phyloP scores from a whole-genome alignment of 2,797 vertebrate genomes.

The Molossus alvarezi region DNA sequence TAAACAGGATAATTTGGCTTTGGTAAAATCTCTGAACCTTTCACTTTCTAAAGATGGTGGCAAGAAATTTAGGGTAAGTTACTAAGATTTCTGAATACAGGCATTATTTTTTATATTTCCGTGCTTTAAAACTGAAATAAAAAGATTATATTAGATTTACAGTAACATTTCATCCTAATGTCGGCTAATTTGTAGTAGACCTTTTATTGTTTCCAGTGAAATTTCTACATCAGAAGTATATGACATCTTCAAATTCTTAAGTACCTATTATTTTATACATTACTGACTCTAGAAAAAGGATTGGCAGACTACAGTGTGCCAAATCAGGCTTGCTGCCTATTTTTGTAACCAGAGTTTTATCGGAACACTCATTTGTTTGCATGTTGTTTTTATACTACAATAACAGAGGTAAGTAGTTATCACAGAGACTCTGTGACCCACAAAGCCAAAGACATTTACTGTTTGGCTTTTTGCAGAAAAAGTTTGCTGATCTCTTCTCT shows the following conservation, averaged over 20 bases:
- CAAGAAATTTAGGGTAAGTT: slow-evolving; percentile 93
- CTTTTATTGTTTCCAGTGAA: slow-evolving; percentile 44
- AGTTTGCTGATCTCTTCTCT: neutral
- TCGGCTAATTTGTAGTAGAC: slow-evolving; percentile 10
- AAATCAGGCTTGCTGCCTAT: neutral
- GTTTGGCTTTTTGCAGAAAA: neutral
- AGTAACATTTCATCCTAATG: neutral
- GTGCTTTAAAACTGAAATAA: slow-evolving; percentile 38
- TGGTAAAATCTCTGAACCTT: slow-evolving; percentile 91
- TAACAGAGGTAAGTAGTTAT: slow-evolving; percentile 29
- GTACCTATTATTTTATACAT: neutral
- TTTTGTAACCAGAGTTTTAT: slow-evolving; percentile 50
- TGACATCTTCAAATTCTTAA: slow-evolving; percentile 6
- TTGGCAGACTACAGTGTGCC: neutral
- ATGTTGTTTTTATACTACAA: neutral
- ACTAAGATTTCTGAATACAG: slow-evolving; percentile 33
- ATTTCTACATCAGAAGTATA: slow-evolving; percentile 8
- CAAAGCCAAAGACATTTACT: slow-evolving; percentile 21
- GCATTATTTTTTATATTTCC: slow-evolving; percentile 40
- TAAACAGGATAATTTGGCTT: slow-evolving; percentile 91
- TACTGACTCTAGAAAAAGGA: slow-evolving; percentile 32
- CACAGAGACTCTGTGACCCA: neutral
- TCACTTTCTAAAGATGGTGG: slow-evolving; percentile 90
- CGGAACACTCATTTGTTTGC: slow-evolving; percentile 7
- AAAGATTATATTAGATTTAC: slow-evolving; percentile 20